Conservation (phyloP, 2,797 vertebrate species). For the Tamandua tetradactyla region DNA sequence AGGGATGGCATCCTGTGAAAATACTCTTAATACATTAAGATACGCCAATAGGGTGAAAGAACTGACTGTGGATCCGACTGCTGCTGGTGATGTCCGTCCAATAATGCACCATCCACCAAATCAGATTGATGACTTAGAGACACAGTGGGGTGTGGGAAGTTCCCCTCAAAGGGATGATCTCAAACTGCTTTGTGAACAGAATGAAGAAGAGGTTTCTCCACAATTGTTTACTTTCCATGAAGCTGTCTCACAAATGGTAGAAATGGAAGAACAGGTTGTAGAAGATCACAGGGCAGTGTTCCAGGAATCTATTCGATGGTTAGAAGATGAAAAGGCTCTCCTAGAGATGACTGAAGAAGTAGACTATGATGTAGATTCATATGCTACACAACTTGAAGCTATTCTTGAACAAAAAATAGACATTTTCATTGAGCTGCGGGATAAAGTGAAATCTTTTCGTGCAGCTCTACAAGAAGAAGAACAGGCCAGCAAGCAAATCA, state of each 20-base stretch:
- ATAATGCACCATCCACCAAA: slow-evolving; percentile 89
- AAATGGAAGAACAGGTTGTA: too few species aligned
- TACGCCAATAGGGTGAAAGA: slow-evolving; percentile 99
- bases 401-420: slow-evolving; percentile 98
- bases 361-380: slow-evolving; percentile 97
- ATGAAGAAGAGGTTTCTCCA: slow-evolving; percentile 78
- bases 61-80: slow-evolving; percentile 89
- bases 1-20: slow-evolving; percentile 99
- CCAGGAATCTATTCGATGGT: slow-evolving; percentile 97
- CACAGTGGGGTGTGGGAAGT: slow-evolving; percentile 96
- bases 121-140: slow-evolving; percentile 96
- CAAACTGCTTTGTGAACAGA: slow-evolving; percentile 98
- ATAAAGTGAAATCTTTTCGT: slow-evolving; percentile 98
- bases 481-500: slow-evolving; percentile 98
- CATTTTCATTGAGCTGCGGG: slow-evolving; percentile 95
- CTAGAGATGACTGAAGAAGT: slow-evolving; percentile 99
- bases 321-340: slow-evolving; percentile 97
- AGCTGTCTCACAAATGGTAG: slow-evolving; percentile 96
- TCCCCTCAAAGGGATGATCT: slow-evolving; percentile 97
- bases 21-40: slow-evolving; percentile 97
- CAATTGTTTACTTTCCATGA: too few species aligned
- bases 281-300: slow-evolving; percentile 97
- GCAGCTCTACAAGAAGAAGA: slow-evolving; percentile 96
- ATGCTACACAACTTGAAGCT: slow-evolving; percentile 95
- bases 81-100: slow-evolving; percentile 87